These are phyloP conservation scores for Trichomalopsis sarcophagae DNA, from an alignment of 1,140 invertebrate genomes.

Conservation along the genomic window DNA sequence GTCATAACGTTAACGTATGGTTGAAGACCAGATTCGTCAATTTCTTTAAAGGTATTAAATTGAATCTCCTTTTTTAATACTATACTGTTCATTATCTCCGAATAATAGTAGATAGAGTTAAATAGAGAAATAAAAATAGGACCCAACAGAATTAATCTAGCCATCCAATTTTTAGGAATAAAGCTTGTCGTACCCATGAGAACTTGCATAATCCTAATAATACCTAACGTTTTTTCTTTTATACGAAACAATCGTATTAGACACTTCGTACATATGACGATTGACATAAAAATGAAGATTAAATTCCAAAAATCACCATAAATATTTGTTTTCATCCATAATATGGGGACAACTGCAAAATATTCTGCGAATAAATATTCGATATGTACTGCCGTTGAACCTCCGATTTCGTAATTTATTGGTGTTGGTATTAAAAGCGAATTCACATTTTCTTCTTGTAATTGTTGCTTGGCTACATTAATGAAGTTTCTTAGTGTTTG, in stretches of 20 bases:
- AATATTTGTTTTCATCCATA: neutral
- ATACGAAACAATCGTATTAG: too few relatives aligned
- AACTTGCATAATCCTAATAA: neutral
- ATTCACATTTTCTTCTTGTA: neutral
- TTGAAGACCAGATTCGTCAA: neutral
- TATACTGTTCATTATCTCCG: neutral
- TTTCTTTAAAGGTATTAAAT: neutral
- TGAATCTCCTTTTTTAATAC: neutral
- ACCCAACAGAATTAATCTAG: too few relatives aligned
- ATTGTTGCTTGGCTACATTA: neutral
- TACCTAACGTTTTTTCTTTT: too few relatives aligned
- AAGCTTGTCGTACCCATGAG: neutral
- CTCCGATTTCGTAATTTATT: neutral
- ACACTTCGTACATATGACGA: too few relatives aligned
- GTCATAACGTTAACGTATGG: neutral
- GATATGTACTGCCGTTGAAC: neutral
- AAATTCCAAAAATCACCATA: too few relatives aligned
- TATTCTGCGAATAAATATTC: neutral
- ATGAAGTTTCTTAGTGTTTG: neutral
- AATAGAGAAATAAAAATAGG: neutral
- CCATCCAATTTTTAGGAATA: neutral
- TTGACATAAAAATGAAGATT: too few relatives aligned
- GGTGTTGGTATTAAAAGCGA: neutral
- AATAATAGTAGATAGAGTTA: neutral
- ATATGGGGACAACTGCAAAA: neutral